These are phyloP conservation scores for Crypturellus tataupa DNA, from an alignment of 2,797 vertebrate genomes.

Conservation along the genomic window DNA sequence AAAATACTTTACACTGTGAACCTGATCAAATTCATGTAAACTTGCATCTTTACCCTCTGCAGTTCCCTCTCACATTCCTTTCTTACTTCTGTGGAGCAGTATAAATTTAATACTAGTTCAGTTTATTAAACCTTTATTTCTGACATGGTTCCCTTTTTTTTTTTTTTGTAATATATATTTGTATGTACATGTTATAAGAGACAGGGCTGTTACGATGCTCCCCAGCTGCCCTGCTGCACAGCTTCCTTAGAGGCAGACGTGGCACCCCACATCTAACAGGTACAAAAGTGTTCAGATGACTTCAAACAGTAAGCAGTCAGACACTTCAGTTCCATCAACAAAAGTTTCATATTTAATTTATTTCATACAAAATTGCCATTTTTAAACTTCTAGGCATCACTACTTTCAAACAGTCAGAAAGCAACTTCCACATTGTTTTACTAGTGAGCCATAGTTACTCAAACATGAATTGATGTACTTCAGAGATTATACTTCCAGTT, in stretches of 20 bases:
- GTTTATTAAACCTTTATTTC: not conserved
- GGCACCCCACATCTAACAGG: not conserved
- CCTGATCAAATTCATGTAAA: not conserved
- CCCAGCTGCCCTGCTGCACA: not conserved
- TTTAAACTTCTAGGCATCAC: slow-evolving; percentile 68
- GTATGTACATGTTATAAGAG: not conserved
- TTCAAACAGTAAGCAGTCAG: slow-evolving; percentile 73
- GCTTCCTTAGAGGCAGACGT: not conserved
- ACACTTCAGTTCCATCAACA: slow-evolving; percentile 76
- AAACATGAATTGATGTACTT: slow-evolving; percentile 68
- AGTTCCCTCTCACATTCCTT: not conserved
- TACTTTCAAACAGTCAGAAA: slow-evolving; percentile 75
- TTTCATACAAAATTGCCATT: slow-evolving; percentile 72
- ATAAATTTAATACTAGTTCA: not conserved
- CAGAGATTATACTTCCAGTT: slow-evolving; percentile 70
- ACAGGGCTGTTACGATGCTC: not conserved
- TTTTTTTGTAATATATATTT: not conserved
- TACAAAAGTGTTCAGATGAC: slow-evolving; percentile 24
- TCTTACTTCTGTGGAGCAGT: not conserved
- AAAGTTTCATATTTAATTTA: slow-evolving; percentile 77
- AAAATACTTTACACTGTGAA: not conserved
- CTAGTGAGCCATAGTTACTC: slow-evolving; percentile 65
- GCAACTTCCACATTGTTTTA: slow-evolving; percentile 57
- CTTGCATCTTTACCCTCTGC: not conserved
- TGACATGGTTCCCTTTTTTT: not conserved